Base-by-base conservation (phyloP, 2,797 vertebrate genomes). In the Neosalanx taihuensis region DNA sequence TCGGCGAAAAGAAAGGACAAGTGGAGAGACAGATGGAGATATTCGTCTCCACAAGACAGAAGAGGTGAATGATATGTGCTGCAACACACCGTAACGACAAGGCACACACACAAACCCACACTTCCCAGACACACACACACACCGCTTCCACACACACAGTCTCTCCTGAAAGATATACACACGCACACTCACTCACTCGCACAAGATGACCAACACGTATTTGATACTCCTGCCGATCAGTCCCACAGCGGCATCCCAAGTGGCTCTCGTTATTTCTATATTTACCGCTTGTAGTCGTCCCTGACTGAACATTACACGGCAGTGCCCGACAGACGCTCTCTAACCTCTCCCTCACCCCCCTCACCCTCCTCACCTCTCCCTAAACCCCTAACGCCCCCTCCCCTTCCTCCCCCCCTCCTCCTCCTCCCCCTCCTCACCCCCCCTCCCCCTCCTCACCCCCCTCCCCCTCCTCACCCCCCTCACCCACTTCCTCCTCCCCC, bases 201-300 rank as follows among this genome's bases (percentile, higher is more conserved):
- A 13, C 41, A 9, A 46, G 41, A 46, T 46, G 41, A 46, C 41
- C 41, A 13, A 46, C 41, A 3, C 41, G 7, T 13, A 46, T 46
- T 46, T 46, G 41, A 46, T 41, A 17, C 30, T 15, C 30, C 33
- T 18, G 69, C 37, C 69, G 37, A 62, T 62, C 57, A 73, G 86
- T 88, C 87, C 71, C 78, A 82, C 78, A 70, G 79, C 17, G 81
- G 87, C 82, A 90, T 91, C 85, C 79, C 70, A 15, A 87, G 88
- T 82, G 86, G 86, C 86, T 87, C 83, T 63, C 68, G 81, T 88
- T 87, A 90, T 90, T 84, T 80, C 90, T 90, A 88, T 85, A 88
- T 90, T 88, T 90, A 90, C 80, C 79, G 0, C 67, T 76, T 73
- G 80, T 77, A 74, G 79, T 78, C 79, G 87, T 76, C 78, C 78